Conservation (phyloP, 2,888 invertebrate genomes). For the Watsonalla cultraria region DNA sequence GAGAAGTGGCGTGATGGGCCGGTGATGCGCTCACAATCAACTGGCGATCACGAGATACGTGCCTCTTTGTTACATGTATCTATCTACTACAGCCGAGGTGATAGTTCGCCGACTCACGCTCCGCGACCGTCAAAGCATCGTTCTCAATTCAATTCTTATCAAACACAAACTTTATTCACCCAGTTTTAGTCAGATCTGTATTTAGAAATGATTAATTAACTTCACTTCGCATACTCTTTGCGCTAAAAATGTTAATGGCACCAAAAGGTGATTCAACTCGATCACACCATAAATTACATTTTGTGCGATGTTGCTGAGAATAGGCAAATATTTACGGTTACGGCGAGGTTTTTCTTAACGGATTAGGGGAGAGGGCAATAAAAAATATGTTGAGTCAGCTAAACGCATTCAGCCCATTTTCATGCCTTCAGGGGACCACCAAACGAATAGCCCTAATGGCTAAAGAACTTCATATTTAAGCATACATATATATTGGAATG, state of each 20-base stretch:
- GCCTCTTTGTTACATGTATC: conserved; percentile 14
- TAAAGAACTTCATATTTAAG: too few species aligned
- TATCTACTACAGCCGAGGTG: conserved; percentile 7
- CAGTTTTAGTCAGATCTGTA: conserved; percentile 11
- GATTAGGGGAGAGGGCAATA: not conserved
- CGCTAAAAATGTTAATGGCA: too few species aligned
- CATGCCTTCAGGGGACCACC: too few species aligned
- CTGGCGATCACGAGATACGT: conserved; percentile 18
- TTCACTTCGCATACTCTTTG: not conserved
- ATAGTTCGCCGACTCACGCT: conserved; percentile 3
- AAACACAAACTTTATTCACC: conserved; percentile 1
- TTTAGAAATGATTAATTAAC: not conserved
- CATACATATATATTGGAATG: too few species aligned
- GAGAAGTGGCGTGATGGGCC: conserved; percentile 40
- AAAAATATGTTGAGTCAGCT: not conserved
- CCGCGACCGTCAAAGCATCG: not conserved
- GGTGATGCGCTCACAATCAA: conserved; percentile 25
- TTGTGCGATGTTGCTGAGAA: too few species aligned
- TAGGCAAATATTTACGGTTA: not conserved
- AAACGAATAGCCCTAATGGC: too few species aligned
- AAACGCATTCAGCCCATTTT: not conserved
- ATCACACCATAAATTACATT: too few species aligned
- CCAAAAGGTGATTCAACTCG: too few species aligned
- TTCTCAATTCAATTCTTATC: not conserved
- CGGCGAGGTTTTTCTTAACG: not conserved